phyloP scores from a whole-genome alignment of 2,797 vertebrate genomes.

The Phoebastria nigripes region DNA sequence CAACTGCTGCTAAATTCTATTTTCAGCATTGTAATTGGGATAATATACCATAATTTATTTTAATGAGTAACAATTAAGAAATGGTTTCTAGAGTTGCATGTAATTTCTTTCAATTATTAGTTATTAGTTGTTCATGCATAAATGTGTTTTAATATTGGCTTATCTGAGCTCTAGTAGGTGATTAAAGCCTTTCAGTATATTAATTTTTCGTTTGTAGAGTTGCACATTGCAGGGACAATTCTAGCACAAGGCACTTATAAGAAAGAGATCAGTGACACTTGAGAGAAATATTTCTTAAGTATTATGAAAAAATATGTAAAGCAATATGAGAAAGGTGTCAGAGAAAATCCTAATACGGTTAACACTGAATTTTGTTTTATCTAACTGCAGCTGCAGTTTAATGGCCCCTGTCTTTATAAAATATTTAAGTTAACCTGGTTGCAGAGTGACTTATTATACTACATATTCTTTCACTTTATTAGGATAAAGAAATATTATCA shows the following conservation, averaged over 20 bases:
- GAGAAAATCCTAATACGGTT: slow-evolving; percentile 7
- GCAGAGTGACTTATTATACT: slow-evolving; percentile 15
- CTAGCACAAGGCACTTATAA: not conserved
- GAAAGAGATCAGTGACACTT: not conserved
- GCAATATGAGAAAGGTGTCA: not conserved
- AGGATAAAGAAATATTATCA: slow-evolving; percentile 40
- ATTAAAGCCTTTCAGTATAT: slow-evolving; percentile 47
- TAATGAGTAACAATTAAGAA: slow-evolving; percentile 78
- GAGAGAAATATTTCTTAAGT: not conserved
- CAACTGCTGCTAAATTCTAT: slow-evolving; percentile 71
- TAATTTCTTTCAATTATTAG: slow-evolving; percentile 78
- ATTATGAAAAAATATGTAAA: not conserved
- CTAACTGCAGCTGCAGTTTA: slow-evolving; percentile 11
- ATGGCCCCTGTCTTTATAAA: slow-evolving; percentile 40
- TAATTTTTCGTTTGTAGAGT: not conserved
- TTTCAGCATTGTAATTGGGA: slow-evolving; percentile 73
- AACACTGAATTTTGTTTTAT: slow-evolving; percentile 25
- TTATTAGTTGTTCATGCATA: slow-evolving; percentile 72
- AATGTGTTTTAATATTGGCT: slow-evolving; percentile 70
- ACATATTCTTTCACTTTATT: slow-evolving; percentile 6
- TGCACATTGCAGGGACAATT: not conserved
- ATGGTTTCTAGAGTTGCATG: slow-evolving; percentile 66
- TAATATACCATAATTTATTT: slow-evolving; percentile 76
- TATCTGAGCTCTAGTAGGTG: slow-evolving; percentile 47
- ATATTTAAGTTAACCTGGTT: slow-evolving; percentile 54